Conservation (phyloP, 2,888 invertebrate genomes). For the Melanostoma scalare region DNA sequence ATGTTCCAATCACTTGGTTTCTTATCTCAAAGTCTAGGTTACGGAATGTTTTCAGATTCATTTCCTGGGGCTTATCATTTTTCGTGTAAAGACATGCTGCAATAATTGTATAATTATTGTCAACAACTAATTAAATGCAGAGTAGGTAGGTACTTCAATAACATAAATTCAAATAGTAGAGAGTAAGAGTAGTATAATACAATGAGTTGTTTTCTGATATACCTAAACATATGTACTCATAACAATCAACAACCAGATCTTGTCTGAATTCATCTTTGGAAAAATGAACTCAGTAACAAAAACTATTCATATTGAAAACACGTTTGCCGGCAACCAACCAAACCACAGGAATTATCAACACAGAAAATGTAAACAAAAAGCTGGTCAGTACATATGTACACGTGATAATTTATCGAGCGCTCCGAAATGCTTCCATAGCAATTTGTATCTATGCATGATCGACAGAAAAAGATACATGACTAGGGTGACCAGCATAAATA, state of each 20-base stretch:
- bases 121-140: not conserved
- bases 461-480: too few relatives aligned
- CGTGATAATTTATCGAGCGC: not conserved
- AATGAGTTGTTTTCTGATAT: too few relatives aligned
- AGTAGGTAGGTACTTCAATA: not conserved
- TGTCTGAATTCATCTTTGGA: not conserved
- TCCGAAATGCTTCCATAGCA: conserved; percentile 51
- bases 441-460: conserved; percentile 12
- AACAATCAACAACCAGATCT: conserved; percentile 11
- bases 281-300: not conserved
- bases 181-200: too few relatives aligned
- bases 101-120: not conserved
- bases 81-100: not conserved
- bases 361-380: conserved; percentile 8
- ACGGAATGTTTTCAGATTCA: conserved; percentile 26
- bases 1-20: conserved; percentile 30
- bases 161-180: too few relatives aligned
- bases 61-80: conserved; percentile 8
- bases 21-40: conserved; percentile 39
- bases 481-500: too few relatives aligned
- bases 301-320: conserved; percentile 31
- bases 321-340: conserved; percentile 49
- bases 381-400: not conserved
- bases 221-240: not conserved
- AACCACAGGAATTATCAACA: not conserved